Conservation (phyloP, 2,113 vertebrate species). For the Callospermophilus lateralis region DNA sequence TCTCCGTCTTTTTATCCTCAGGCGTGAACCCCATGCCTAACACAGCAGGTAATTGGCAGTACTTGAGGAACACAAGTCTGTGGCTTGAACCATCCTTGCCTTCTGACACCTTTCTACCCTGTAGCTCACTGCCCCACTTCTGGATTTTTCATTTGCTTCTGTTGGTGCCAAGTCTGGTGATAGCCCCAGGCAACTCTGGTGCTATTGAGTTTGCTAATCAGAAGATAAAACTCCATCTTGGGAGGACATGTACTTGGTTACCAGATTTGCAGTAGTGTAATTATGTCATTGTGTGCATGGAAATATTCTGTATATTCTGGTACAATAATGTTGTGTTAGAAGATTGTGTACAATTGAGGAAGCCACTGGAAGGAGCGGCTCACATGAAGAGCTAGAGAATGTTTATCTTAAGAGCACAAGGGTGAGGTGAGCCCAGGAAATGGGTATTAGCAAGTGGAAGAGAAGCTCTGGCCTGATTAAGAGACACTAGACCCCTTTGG, state of each 20-base stretch:
- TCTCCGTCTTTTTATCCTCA: too few species aligned
- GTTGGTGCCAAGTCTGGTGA: neutral
- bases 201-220: neutral
- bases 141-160: neutral
- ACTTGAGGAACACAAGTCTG: neutral
- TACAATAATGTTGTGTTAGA: neutral
- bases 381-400: neutral
- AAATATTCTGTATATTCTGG: neutral
- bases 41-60: neutral
- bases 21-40: neutral
- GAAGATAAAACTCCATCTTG: neutral
- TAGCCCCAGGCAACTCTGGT: too few species aligned
- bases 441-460: neutral
- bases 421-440: neutral
- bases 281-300: neutral
- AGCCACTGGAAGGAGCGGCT: neutral
- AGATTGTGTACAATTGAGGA: neutral
- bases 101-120: fast-evolving
- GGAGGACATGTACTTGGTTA: neutral
- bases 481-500: neutral
- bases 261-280: neutral
- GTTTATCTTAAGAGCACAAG: neutral
- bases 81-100: neutral
- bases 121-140: neutral
- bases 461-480: neutral